Evolutionary conservation across 1,140 invertebrate genomes (phyloP), one percentile per base, ranked within the genome.

Genomic region (Geopemphigus sp.): DNA sequence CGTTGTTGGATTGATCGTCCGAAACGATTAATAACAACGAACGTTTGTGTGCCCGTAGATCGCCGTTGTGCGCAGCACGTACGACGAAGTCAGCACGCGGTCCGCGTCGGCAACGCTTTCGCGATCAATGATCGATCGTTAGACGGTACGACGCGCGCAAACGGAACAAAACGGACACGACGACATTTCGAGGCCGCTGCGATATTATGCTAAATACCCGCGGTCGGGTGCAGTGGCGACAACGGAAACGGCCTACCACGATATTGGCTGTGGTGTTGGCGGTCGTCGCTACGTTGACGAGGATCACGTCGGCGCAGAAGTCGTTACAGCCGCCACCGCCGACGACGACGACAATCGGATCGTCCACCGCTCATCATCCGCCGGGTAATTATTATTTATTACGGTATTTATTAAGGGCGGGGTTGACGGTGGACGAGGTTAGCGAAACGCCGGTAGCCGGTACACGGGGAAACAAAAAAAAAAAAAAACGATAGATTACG

Each of bases 51-150:
- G n/a, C n/a, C n/a, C n/a, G n/a, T n/a, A n/a, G n/a, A n/a, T n/a
- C n/a, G n/a, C n/a, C n/a, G n/a, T n/a, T n/a, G n/a, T n/a, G n/a
- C n/a, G n/a, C n/a, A n/a, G n/a, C n/a, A n/a, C n/a, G n/a, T n/a
- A n/a, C n/a, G n/a, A n/a, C n/a, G n/a, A n/a, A n/a, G n/a, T n/a
- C n/a, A n/a, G n/a, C n/a, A n/a, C n/a, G n/a, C n/a, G n/a, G 12
- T 39, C 29, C 26, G 63, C 32, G 63, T 19, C 32, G n/a, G 32
- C 63, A 11, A 22, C 63, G 45, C 64, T 22, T 24, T 68, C 26
- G 22, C 66, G 24, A 70, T 70, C 66, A 26, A 72, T 72, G 47
- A 72, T 72, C 24, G 47, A 72, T 72, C 47, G 68, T 54, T 54
- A 72, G 24, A 12, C 24, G 22, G 32, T 3, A 4, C 32, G 32